A percentile compares a stretch with the other conserved stretches of the same genome.
These are phyloP conservation scores for roundworm (Caenorhabditis elegans) DNA, from an alignment of 1,140 invertebrate genomes.

Conservation along the genomic window DNA sequence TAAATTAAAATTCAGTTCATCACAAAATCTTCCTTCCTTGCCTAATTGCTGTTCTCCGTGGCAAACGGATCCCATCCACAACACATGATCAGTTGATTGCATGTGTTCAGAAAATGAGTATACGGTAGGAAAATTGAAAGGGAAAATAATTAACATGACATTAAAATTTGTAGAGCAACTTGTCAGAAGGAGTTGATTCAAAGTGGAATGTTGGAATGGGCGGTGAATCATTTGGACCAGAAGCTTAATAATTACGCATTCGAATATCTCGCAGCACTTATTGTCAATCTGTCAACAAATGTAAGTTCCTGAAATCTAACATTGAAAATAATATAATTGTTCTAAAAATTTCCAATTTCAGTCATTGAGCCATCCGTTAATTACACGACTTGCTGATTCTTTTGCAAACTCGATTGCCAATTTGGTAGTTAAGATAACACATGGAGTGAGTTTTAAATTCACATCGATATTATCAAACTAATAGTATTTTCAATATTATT, in stretches of 20 bases:
- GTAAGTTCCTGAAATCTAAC: background rate
- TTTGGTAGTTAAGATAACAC: background rate
- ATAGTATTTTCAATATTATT: too few relatives aligned
- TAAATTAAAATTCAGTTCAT: constrained; percentile 43
- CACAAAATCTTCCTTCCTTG: constrained; percentile 30
- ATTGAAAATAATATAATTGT: background rate
- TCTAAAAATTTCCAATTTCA: background rate
- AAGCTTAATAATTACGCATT: constrained; percentile 27
- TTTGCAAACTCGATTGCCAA: constrained; percentile 25
- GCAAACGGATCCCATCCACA: constrained; percentile 21
- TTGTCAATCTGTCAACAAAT: constrained; percentile 28
- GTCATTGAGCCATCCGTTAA: constrained; percentile 11
- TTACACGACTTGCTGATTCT: constrained; percentile 30
- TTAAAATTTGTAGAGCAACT: background rate
- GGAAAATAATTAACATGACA: background rate
- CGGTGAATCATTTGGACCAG: constrained; percentile 25
- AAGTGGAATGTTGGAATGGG: constrained; percentile 41
- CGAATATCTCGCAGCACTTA: constrained; percentile 33
- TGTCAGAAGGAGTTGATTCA: constrained; percentile 36
- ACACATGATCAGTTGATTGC: constrained; percentile 38
- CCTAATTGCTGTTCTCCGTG: constrained; percentile 26
- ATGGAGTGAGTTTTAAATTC: background rate
- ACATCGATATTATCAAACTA: too few relatives aligned
- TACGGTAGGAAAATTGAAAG: background rate
- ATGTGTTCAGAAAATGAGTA: constrained; percentile 36